phyloP scores from a whole-genome alignment of 2,113 vertebrate genomes.

The Tautogolabrus adspersus region DNA sequence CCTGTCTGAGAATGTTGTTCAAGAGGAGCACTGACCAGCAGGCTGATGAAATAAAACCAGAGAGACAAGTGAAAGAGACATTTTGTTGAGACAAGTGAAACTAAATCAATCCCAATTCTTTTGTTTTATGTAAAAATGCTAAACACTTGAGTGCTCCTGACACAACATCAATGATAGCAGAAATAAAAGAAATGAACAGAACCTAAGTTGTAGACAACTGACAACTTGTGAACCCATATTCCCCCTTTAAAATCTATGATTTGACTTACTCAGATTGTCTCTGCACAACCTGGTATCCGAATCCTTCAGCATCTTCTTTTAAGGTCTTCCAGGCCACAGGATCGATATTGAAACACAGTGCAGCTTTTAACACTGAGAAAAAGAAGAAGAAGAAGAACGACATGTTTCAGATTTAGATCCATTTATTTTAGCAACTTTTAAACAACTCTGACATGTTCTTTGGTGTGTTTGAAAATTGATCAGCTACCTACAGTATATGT shows the following conservation, averaged over 20 bases:
- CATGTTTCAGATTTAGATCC: not conserved
- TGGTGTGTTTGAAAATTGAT: no score
- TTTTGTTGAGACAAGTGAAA: not conserved
- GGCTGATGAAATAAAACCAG: conserved; percentile 59
- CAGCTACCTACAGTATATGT: no score
- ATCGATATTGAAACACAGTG: conserved; percentile 75
- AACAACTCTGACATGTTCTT: not conserved
- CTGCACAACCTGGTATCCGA: conserved; percentile 82
- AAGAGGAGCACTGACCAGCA: conserved; percentile 80
- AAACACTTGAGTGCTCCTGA: not conserved
- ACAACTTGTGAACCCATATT: not conserved
- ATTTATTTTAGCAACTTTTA: not conserved
- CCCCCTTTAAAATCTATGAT: not conserved
- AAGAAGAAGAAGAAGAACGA: not conserved
- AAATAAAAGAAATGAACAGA: not conserved
- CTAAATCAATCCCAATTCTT: not conserved
- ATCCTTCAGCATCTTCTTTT: conserved; percentile 36
- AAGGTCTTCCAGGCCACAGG: conserved; percentile 71
- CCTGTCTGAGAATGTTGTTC: conserved; percentile 9
- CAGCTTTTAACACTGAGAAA: conserved; percentile 55
- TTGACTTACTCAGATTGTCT: conserved; percentile 51
- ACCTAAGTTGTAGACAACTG: not conserved
- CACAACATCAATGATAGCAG: not conserved
- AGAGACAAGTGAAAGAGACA: not conserved
- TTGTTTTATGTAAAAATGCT: not conserved